Evolutionary conservation across 2,888 invertebrate genomes (phyloP), one percentile per base, ranked within the genome.

Genomic region (Troides helena): DNA sequence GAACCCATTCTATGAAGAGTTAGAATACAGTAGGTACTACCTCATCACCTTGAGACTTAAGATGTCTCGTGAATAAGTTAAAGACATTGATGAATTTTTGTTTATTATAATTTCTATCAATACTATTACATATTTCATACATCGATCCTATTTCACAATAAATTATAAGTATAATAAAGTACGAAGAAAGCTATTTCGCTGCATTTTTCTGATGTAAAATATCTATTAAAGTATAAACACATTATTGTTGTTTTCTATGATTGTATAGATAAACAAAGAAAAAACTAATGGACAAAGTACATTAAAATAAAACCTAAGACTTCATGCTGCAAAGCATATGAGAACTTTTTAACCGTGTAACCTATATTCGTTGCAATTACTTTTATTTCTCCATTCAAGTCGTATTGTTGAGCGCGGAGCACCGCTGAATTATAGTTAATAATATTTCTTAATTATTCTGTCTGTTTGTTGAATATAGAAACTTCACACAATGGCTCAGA

Each of bases 331-430:
- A 58, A 58, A 21, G 57, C 23, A 39, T 62, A 66, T 70, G 69
- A 62, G 69, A 70, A 66, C 25, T 25, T 59, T 36, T 25, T 66
- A 66, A 70, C 69, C 69, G 69, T 66, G 62, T 70, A 59, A 70
- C 69, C 69, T 62, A 58, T 36, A 53, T 70, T 53, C 25, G 56
- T 1, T 10, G 50, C 50, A 53, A 68, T 63, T 30, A 59, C 60
- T 57, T 70, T 65, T 69, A 69, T 59, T 62, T 62, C 58, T 59
- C 58, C 50, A 66, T 62, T 62, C 65, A 69, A 70, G 58, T 14
- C 23, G 21, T 36, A 53, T 62, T 65, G 65, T 65, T 62, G 62
- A 64, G 25, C 25, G 3, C 57, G 50, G 23, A 59, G 46, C 23
- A n/a, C 12, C 17, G 61, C 36, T 23, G 62, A 58, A 30, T 65